phyloP scores from a whole-genome alignment of 2,888 invertebrate species.

The Lobophora halterata region DNA sequence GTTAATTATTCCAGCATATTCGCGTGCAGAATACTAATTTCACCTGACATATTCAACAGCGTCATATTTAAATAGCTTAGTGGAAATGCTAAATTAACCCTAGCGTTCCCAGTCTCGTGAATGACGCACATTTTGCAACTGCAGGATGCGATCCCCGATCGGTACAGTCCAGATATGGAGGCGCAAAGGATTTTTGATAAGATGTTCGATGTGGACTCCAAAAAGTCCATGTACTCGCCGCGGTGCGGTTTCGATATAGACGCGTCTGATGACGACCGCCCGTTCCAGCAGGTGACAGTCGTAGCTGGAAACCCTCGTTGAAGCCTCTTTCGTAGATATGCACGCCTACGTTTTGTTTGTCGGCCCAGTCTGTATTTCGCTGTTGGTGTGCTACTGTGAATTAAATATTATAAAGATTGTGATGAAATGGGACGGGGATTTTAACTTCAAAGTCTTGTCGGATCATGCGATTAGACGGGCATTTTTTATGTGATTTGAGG shows the following conservation, averaged over 20 bases:
- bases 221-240: constrained; percentile 72
- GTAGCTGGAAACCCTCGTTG: constrained; percentile 67
- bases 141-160: constrained; percentile 77
- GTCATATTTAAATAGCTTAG: background rate
- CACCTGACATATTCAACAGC: too few species aligned
- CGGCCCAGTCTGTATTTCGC: constrained; percentile 60
- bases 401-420: too few species aligned
- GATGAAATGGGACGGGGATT: too few species aligned
- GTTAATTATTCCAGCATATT: constrained; percentile 17
- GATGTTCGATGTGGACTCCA: constrained; percentile 79
- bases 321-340: constrained; percentile 72
- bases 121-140: constrained; percentile 70
- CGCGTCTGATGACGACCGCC: constrained; percentile 76
- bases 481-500: too few species aligned
- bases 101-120: constrained; percentile 31
- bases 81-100: constrained; percentile 13
- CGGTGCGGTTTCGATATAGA: constrained; percentile 77
- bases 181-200: constrained; percentile 80
- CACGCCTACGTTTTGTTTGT: constrained; percentile 74
- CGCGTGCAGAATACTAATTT: too few species aligned
- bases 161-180: constrained; percentile 80
- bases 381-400: constrained; percentile 43
- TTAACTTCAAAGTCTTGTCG: too few species aligned
- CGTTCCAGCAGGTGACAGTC: constrained; percentile 74
- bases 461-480: too few species aligned